phyloP scores from a whole-genome alignment of 2,888 invertebrate genomes.

The Shargacucullia verbasci region DNA sequence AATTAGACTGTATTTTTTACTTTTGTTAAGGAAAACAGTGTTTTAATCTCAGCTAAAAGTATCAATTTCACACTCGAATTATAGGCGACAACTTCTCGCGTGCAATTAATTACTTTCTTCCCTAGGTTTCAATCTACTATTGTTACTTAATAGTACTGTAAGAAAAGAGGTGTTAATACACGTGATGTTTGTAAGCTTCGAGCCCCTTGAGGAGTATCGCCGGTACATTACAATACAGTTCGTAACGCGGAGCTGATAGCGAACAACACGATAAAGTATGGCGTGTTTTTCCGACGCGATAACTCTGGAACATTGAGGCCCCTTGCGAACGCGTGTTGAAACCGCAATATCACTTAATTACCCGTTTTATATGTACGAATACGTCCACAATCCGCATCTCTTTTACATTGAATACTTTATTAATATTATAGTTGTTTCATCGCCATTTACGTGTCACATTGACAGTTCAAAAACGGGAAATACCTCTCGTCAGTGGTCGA shows the following conservation, averaged over 20 bases:
- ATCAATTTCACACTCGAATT: too few species aligned
- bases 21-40: too few species aligned
- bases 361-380: slow-evolving; percentile 32
- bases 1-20: too few species aligned
- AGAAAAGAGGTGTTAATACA: slow-evolving; percentile 17
- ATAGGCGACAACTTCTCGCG: too few species aligned
- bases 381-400: slow-evolving; percentile 35
- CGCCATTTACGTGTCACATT: slow-evolving; percentile 68
- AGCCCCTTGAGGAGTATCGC: slow-evolving; percentile 45
- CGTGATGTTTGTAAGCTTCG: slow-evolving; percentile 30
- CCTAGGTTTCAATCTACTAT: neutral
- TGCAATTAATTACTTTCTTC: too few species aligned
- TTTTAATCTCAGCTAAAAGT: too few species aligned
- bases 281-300: slow-evolving; percentile 84
- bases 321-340: slow-evolving; percentile 54
- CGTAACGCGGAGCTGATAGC: slow-evolving; percentile 76
- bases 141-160: slow-evolving; percentile 25
- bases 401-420: slow-evolving; percentile 53
- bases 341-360: slow-evolving; percentile 44
- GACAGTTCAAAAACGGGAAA: slow-evolving; percentile 80
- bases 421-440: slow-evolving; percentile 57
- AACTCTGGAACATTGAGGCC: slow-evolving; percentile 75
- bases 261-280: slow-evolving; percentile 80
- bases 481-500: slow-evolving; percentile 76
- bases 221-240: slow-evolving; percentile 62